Conservation (phyloP, 2,113 vertebrate species). For the Laterallus jamaicensis region DNA sequence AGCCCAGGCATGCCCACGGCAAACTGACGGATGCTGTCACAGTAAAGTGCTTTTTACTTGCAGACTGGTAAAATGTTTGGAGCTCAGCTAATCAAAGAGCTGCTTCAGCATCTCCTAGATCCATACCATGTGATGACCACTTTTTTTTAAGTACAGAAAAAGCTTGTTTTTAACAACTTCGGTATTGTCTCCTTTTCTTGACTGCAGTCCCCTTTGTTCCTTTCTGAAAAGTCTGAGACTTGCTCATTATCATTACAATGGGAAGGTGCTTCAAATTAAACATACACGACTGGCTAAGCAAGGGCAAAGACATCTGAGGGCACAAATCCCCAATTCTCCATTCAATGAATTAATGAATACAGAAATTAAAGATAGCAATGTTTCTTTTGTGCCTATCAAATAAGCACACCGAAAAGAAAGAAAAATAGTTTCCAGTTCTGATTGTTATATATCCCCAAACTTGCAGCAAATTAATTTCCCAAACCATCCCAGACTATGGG, state of each 20-base stretch:
- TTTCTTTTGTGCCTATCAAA: constrained; percentile 16
- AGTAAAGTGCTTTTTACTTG: background rate
- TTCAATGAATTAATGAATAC: background rate
- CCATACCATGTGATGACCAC: background rate
- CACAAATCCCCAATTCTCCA: background rate
- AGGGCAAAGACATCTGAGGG: constrained; percentile 1
- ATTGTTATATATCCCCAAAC: background rate
- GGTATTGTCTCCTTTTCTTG: background rate
- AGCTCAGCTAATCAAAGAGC: background rate
- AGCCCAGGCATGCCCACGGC: background rate
- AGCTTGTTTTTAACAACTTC: background rate
- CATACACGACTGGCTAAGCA: background rate
- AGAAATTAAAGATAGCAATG: constrained; percentile 11
- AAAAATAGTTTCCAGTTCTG: background rate
- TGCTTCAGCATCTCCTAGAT: background rate
- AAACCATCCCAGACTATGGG: background rate
- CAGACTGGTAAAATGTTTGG: background rate
- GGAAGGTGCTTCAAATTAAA: constrained; percentile 32
- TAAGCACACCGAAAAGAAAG: background rate
- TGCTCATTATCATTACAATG: background rate
- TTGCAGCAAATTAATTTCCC: background rate
- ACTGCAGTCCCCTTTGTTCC: background rate
- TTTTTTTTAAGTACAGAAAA: background rate
- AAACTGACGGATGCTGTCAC: background rate
- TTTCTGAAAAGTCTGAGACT: background rate